phyloP scores from a whole-genome alignment of 2,888 invertebrate species.

The Panopea generosa region DNA sequence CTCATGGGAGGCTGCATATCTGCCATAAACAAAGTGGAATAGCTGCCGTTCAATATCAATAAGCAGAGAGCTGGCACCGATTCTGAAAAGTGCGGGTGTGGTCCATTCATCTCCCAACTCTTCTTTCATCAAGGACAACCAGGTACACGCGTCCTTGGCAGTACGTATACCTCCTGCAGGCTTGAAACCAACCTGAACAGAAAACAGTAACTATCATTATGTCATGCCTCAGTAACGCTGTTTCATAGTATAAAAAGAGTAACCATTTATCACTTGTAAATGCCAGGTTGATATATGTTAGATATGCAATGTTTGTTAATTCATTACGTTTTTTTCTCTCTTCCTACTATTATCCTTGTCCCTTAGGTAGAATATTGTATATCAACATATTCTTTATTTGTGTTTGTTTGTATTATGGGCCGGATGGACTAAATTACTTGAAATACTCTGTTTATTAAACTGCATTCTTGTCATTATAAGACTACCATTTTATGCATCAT shows the following conservation, averaged over 20 bases:
- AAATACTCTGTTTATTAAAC: too few relatives aligned
- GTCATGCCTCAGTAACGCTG: background rate
- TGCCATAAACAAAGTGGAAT: slow-evolving; percentile 83
- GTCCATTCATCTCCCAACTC: slow-evolving; percentile 96
- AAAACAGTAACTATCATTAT: slow-evolving; percentile 4
- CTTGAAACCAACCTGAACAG: slow-evolving; percentile 95
- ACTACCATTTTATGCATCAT: too few relatives aligned
- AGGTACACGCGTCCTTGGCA: slow-evolving; percentile 93
- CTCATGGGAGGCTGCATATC: slow-evolving; percentile 83
- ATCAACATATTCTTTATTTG: too few relatives aligned
- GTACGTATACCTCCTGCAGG: slow-evolving; percentile 98
- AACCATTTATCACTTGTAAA: too few relatives aligned
- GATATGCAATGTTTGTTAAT: too few relatives aligned
- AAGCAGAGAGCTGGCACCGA: slow-evolving; percentile 97
- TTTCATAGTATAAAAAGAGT: background rate
- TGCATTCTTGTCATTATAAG: too few relatives aligned
- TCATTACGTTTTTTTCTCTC: too few relatives aligned
- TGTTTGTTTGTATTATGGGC: too few relatives aligned
- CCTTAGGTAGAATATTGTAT: too few relatives aligned
- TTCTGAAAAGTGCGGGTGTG: slow-evolving; percentile 91
- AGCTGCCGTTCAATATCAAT: slow-evolving; percentile 89
- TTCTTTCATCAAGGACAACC: slow-evolving; percentile 93
- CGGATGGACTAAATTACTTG: too few relatives aligned
- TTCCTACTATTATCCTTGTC: too few relatives aligned
- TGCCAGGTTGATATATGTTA: too few relatives aligned